Base-by-base conservation (phyloP, 2,888 invertebrate species). In the Hypomecis punctinalis region DNA sequence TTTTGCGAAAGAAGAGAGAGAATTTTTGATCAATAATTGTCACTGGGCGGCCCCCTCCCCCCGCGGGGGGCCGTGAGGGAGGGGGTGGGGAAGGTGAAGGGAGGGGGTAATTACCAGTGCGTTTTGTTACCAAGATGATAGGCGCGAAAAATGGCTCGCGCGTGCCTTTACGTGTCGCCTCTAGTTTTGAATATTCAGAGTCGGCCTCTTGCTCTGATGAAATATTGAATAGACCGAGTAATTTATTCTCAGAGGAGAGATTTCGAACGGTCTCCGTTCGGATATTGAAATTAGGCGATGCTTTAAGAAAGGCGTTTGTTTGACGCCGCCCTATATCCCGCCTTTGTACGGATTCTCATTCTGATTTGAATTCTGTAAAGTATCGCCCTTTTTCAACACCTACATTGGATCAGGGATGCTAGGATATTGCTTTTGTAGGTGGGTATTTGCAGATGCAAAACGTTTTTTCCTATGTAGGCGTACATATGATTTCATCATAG, bases 11-110 rank as follows among this genome's bases (percentile, higher is more conserved):
- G 93, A 93, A 93, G 93, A 94, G 94, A 94, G 94, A 94, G 94
- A 94, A 94, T 94, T 94, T 94, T 94, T 94, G 94, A 94, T 94
- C 94, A 94, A 94, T 94, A 94, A 94, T 94, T 94, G 94, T 94
- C 94, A 94, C 94, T 94, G 94, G 93, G 93, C 91, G 92, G 91
- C 86, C 83, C 85, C 79, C 85, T 80, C 77, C 80, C 76, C 80
- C 80, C 80, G 71, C 71, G 72, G 69, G 68, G 66, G 77, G 75
- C 72, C 74, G 78, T 75, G 78, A 76, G 75, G 66, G 72, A 75
- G 76, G 80, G 79, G 79, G 66, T 69, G 10, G 73, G 72, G 60
- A 68, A 71, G 68, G 73, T 69, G 76, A 75, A 76, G 78, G 77
- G 78, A 80, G 90, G 90, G 90, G 92, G 91, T 92, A 92, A 93